Evolutionary conservation across 2,888 invertebrate genomes (phyloP).

Genomic region (Notocelia uddmanniana): DNA sequence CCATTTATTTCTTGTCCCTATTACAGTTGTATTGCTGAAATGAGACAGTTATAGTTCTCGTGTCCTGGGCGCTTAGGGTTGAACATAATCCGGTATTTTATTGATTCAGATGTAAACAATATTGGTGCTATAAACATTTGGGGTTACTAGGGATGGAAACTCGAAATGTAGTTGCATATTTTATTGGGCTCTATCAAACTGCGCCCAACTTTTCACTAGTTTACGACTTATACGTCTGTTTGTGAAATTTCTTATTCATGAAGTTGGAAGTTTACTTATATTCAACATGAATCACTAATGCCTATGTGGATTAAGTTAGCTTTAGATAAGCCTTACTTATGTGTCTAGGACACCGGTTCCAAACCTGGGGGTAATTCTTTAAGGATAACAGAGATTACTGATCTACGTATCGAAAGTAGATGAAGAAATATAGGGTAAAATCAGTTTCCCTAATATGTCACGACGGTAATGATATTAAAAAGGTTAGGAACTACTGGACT

Average conservation of each 20-base stretch:
- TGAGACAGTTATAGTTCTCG: conserved; percentile 50
- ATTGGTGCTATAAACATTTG: conserved; percentile 54
- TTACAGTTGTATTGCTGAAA: conserved; percentile 49
- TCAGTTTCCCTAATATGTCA: no score
- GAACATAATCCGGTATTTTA: conserved; percentile 62
- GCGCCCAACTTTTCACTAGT: conserved; percentile 42
- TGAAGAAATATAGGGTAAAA: no score
- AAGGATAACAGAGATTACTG: no score
- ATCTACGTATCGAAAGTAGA: no score
- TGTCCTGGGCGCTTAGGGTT: conserved; percentile 51
- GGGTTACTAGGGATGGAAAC: conserved; percentile 50
- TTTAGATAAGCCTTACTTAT: conserved; percentile 9
- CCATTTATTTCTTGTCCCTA: conserved; percentile 57
- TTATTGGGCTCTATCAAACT: conserved; percentile 50
- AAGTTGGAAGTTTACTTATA: conserved; percentile 19
- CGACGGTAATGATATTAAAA: no score
- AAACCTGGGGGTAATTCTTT: no score
- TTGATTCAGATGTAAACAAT: conserved; percentile 66
- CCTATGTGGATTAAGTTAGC: conserved; percentile 16
- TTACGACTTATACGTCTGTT: conserved; percentile 34
- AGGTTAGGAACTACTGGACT: no score
- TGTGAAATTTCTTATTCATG: conserved; percentile 38
- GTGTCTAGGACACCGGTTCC: no score
- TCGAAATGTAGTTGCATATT: conserved; percentile 49
- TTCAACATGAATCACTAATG: conserved; percentile 12